Percentiles rank a stretch among this genome's conserved stretches.
Evolutionary conservation across 1,140 invertebrate genomes (phyloP).

Genomic region (Leptopilina clavipes): DNA sequence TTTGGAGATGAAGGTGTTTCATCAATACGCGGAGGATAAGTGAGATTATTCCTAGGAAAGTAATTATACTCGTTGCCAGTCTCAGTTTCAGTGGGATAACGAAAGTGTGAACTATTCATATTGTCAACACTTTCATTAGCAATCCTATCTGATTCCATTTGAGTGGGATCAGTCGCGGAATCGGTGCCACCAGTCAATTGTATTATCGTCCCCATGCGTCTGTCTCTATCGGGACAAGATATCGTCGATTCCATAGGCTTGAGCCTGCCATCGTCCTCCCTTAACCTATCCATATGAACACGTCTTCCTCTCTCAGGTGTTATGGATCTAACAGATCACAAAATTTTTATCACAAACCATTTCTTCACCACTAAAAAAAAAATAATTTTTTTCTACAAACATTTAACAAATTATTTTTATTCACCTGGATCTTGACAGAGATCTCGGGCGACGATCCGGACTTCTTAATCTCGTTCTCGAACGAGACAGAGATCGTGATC

Average conservation of each 20-base stretch:
- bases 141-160: slow-evolving; percentile 57
- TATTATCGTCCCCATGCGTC: slow-evolving; percentile 70
- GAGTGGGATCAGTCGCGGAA: slow-evolving; percentile 49
- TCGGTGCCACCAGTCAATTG: slow-evolving; percentile 62
- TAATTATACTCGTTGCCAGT: slow-evolving; percentile 64
- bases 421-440: slow-evolving; percentile 60
- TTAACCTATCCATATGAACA: slow-evolving; percentile 45
- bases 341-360: background rate
- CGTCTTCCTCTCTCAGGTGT: slow-evolving; percentile 57
- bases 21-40: slow-evolving; percentile 70
- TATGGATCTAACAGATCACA: slow-evolving; percentile 58
- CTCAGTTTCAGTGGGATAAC: slow-evolving; percentile 60
- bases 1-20: slow-evolving; percentile 69
- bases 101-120: slow-evolving; percentile 57
- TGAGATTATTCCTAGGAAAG: slow-evolving; percentile 70
- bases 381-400: background rate
- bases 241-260: slow-evolving; percentile 44
- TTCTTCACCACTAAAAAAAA: no score
- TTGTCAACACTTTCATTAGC: slow-evolving; percentile 51
- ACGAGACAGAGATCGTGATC: slow-evolving; percentile 54
- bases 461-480: slow-evolving; percentile 55
- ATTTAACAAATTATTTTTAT: background rate
- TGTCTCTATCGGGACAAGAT: slow-evolving; percentile 56
- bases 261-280: slow-evolving; percentile 48
- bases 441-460: slow-evolving; percentile 50